Base-by-base conservation (phyloP, 2,113 vertebrate genomes). In the Shinisaurus crocodilurus region DNA sequence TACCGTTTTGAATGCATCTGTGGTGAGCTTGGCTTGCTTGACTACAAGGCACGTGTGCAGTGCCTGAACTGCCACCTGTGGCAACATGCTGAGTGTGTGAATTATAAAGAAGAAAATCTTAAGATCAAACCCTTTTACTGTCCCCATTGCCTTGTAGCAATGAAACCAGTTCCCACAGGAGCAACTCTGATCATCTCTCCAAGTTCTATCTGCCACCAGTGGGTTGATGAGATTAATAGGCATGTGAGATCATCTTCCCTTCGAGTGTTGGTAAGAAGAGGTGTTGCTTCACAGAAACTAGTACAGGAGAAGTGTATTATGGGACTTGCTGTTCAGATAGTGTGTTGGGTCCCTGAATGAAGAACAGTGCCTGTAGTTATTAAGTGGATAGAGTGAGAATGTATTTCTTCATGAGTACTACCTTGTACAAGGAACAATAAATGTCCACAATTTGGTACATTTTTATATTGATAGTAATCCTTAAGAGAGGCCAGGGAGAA, bases 181-280 rank as follows among this genome's bases (percentile, higher is more conserved):
- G 99, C 99, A 0, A 99, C 99, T 72, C 98, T 99, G 86, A 99
- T 99, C 77, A 99, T 99, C 96, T 99, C 99, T 1, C 99, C 99
- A 0, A 99, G 99, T 96, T 99, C 99, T 91, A 99, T 99, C 96
- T 99, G 99, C 95, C 99, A 99, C 94, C 99, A 99, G 93, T 99
- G 99, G 99, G 99, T 99, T 76, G 99, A 99, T 93, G 99, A 99
- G 96, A 99, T 99, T 96, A 99, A 98, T 90, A 98, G 98, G 3
- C 99, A 99, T 87, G 98, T 99, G 89, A 97, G 97, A 76, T 99
- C 98, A 0, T 98, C 99, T 5, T 99, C 98, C 10, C 98, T 99
- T 90, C 96, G 95, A 63, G 99, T 99, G 87, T 97, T 99, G 99
- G 99, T 99, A 95, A 97, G 97, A 84, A 82, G 34, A 1, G 4